These are phyloP conservation scores for Podilymbus podiceps DNA, from an alignment of 2,113 vertebrate genomes.

Conservation along the genomic window DNA sequence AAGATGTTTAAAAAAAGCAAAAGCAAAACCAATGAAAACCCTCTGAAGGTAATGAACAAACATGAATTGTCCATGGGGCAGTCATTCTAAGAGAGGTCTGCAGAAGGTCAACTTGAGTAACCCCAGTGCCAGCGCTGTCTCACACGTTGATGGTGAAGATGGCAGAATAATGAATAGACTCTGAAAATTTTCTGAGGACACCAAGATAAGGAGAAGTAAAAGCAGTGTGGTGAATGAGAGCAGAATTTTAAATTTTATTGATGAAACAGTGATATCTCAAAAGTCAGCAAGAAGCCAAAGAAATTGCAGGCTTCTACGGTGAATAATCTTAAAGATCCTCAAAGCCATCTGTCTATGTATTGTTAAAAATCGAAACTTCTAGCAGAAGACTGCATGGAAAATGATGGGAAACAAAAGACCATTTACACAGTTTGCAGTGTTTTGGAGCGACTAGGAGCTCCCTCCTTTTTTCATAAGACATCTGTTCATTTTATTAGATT, in stretches of 20 bases:
- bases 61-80: not conserved
- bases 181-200: not conserved
- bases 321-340: not conserved
- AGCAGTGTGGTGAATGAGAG: not conserved
- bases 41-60: not conserved
- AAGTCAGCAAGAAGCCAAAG: not conserved
- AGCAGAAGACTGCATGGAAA: not conserved
- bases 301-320: not conserved
- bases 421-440: not conserved
- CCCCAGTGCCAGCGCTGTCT: not conserved
- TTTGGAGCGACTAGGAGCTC: not conserved
- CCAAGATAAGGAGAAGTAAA: not conserved
- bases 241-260: not conserved
- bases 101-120: not conserved
- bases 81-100: not conserved
- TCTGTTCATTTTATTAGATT: rapidly evolving
- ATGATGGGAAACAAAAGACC: not conserved
- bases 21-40: not conserved
- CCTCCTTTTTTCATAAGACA: not conserved
- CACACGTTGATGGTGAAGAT: not conserved
- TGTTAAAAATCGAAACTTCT: not conserved
- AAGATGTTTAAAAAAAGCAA: not conserved
- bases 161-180: not conserved
- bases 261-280: not conserved
- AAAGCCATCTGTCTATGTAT: not conserved